These are phyloP conservation scores for Lampropteryx suffumata DNA, from an alignment of 2,888 invertebrate species.

Conservation along the genomic window DNA sequence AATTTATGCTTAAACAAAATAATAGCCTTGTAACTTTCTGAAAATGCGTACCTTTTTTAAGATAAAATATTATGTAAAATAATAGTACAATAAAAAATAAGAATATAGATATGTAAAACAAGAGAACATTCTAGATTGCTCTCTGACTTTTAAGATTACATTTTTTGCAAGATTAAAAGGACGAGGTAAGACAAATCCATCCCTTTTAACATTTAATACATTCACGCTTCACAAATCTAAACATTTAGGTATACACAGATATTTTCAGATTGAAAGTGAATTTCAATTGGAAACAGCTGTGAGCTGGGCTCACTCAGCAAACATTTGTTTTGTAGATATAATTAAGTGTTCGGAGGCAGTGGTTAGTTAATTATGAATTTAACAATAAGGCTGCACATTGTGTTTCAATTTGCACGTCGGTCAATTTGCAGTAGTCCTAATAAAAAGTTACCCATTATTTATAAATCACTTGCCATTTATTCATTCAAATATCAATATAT, in stretches of 20 bases:
- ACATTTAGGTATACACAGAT: conserved; percentile 9
- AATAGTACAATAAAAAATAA: neutral
- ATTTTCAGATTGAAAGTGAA: conserved; percentile 8
- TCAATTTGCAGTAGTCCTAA: too few relatives aligned
- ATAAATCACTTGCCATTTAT: too few relatives aligned
- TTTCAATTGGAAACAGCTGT: conserved; percentile 14
- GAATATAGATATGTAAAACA: neutral
- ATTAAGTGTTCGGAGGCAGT: conserved; percentile 7
- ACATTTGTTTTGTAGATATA: conserved; percentile 18
- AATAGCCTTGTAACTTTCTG: too few relatives aligned
- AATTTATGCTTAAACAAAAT: too few relatives aligned
- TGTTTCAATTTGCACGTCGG: neutral
- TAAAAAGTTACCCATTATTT: too few relatives aligned
- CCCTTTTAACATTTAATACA: conserved; percentile 9
- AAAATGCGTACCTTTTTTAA: too few relatives aligned
- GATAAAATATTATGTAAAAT: too few relatives aligned
- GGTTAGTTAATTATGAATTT: conserved; percentile 10
- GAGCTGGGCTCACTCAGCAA: conserved; percentile 9
- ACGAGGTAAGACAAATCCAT: conserved; percentile 2
- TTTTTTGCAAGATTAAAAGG: conserved; percentile 8
- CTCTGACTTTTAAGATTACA: neutral
- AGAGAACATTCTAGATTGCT: conserved; percentile 1
- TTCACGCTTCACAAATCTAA: neutral
- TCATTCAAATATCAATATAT: too few relatives aligned
- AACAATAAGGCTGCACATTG: conserved; percentile 1